Conservation (phyloP, 2,113 vertebrate species). For the Neoarius graeffei region DNA sequence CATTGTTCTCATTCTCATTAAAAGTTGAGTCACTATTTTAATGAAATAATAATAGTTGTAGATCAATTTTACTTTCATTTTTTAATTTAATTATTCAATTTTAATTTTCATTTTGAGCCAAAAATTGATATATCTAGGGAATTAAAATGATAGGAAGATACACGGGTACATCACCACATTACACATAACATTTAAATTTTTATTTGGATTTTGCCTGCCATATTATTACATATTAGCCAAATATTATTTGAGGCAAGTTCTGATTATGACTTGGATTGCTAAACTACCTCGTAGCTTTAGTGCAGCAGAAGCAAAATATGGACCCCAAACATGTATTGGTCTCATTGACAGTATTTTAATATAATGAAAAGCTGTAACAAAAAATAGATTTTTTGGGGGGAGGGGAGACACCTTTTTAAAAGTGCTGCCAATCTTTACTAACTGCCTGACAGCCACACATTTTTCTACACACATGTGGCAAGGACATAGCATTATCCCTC, state of each 20-base stretch:
- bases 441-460: slow-evolving; percentile 25
- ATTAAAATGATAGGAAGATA: neutral
- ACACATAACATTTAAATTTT: neutral
- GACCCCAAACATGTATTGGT: neutral
- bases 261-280: too few relatives aligned
- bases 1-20: neutral
- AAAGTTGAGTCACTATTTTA: neutral
- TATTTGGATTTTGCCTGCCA: neutral
- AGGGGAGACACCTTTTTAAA: neutral
- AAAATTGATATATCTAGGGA: neutral
- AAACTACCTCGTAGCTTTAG: neutral
- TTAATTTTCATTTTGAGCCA: neutral
- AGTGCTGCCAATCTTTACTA: neutral
- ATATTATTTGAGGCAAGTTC: neutral
- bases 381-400: neutral
- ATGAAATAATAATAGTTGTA: neutral
- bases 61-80: neutral
- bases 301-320: neutral
- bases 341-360: neutral
- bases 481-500: slow-evolving; percentile 32
- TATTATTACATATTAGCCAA: neutral
- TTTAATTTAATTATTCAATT: neutral
- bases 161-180: neutral
- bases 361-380: neutral
- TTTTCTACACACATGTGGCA: slow-evolving; percentile 33